A percentile compares a stretch with the other conserved stretches of the same genome.
phyloP scores from a whole-genome alignment of 2,888 invertebrate species.

The Helobdella robusta region DNA sequence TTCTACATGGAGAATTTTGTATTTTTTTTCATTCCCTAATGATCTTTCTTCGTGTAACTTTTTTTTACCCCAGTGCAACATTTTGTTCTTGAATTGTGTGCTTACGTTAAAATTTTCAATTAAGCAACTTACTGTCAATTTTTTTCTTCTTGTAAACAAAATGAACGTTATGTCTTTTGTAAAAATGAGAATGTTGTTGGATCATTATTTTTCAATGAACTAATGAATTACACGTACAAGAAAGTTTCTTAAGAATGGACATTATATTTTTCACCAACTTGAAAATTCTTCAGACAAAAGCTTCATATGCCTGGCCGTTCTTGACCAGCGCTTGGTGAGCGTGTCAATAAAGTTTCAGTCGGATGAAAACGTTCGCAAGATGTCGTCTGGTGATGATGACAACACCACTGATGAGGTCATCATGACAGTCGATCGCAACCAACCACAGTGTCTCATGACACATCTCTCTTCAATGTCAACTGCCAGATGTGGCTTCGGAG shows the following conservation, averaged over 20 bases:
- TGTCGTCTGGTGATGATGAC: constrained; percentile 7
- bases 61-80: no score
- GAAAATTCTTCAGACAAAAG: constrained; percentile 40
- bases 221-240: no score
- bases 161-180: not conserved
- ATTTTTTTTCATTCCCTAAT: no score
- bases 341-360: constrained; percentile 52
- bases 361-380: constrained; percentile 28
- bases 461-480: constrained; percentile 53
- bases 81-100: no score
- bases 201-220: no score
- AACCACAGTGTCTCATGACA: constrained; percentile 31
- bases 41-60: no score
- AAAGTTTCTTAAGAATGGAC: no score
- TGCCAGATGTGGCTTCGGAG: constrained; percentile 67
- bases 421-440: constrained; percentile 4
- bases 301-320: constrained; percentile 57
- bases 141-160: not conserved
- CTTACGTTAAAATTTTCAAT: no score
- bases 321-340: constrained; percentile 58
- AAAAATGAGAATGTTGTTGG: not conserved
- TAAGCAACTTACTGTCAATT: not conserved
- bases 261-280: not conserved
- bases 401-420: not conserved
- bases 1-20: no score